These are phyloP conservation scores for Scomber scombrus DNA, from an alignment of 2,113 vertebrate species.

Conservation along the genomic window DNA sequence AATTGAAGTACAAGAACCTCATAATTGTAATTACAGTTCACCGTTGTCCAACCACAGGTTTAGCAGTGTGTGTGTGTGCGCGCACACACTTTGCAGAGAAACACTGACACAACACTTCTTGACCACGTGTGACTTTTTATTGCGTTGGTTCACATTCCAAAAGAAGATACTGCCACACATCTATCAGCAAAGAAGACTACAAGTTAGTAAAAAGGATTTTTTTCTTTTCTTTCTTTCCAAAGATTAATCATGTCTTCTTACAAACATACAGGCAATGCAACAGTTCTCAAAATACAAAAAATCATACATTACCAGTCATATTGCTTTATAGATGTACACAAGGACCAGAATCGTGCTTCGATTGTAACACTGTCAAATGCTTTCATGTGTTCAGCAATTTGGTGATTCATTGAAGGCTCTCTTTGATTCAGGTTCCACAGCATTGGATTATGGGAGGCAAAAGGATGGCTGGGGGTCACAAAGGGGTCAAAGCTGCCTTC, in stretches of 20 bases:
- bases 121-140: conserved; percentile 84
- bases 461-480: conserved; percentile 64
- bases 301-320: conserved; percentile 57
- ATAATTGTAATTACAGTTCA: too few species aligned
- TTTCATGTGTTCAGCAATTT: conserved; percentile 33
- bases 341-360: conserved; percentile 55
- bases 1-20: too few species aligned
- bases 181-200: conserved; percentile 83
- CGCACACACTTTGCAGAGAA: conserved; percentile 38
- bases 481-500: conserved; percentile 69
- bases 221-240: conserved; percentile 65
- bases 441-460: conserved; percentile 57
- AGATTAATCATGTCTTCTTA: conserved; percentile 77
- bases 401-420: conserved; percentile 31
- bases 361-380: conserved; percentile 36
- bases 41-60: too few species aligned
- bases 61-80: too few species aligned
- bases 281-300: conserved; percentile 71
- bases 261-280: conserved; percentile 76
- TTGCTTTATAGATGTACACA: conserved; percentile 56
- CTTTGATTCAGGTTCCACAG: conserved; percentile 40
- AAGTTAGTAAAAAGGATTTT: conserved; percentile 81
- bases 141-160: conserved; percentile 80
- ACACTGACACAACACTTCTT: conserved; percentile 63
- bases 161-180: conserved; percentile 80